Evolutionary conservation across 2,797 vertebrate genomes (phyloP).

Genomic region (Myotis vivesi): DNA sequence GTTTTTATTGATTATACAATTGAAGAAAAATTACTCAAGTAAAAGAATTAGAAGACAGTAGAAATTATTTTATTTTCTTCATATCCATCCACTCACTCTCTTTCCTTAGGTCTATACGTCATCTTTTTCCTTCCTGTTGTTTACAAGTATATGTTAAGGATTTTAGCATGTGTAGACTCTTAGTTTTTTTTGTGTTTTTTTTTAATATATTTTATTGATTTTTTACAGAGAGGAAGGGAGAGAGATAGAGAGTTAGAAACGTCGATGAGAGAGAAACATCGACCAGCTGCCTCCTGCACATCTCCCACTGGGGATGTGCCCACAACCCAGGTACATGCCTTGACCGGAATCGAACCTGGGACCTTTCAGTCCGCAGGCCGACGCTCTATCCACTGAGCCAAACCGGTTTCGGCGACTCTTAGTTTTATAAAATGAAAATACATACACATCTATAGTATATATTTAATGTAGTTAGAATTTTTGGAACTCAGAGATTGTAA

Average conservation of each 20-base stretch:
- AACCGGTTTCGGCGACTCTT: too few relatives aligned
- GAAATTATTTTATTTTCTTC: background rate
- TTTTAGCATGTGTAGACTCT: background rate
- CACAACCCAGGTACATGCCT: too few relatives aligned
- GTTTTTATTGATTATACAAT: background rate
- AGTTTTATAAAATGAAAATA: slow-evolving; percentile 23
- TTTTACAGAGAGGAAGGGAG: too few relatives aligned
- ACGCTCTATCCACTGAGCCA: too few relatives aligned
- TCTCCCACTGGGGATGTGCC: too few relatives aligned
- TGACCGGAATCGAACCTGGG: too few relatives aligned
- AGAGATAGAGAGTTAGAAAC: too few relatives aligned
- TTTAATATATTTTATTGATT: too few relatives aligned
- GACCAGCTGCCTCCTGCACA: too few relatives aligned
- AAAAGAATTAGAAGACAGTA: slow-evolving; percentile 16
- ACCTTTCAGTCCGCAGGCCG: too few relatives aligned
- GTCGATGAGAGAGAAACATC: too few relatives aligned
- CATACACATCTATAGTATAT: background rate
- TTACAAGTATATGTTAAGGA: background rate
- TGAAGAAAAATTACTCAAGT: slow-evolving; percentile 44
- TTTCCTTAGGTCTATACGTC: background rate
- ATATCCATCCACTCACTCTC: background rate
- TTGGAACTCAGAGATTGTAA: slow-evolving; percentile 1
- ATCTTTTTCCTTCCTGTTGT: background rate
- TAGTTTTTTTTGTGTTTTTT: too few relatives aligned
- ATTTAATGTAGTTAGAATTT: slow-evolving; percentile 17